These are phyloP conservation scores for Hemaris fuciformis DNA, from an alignment of 2,888 invertebrate species.

Conservation along the genomic window DNA sequence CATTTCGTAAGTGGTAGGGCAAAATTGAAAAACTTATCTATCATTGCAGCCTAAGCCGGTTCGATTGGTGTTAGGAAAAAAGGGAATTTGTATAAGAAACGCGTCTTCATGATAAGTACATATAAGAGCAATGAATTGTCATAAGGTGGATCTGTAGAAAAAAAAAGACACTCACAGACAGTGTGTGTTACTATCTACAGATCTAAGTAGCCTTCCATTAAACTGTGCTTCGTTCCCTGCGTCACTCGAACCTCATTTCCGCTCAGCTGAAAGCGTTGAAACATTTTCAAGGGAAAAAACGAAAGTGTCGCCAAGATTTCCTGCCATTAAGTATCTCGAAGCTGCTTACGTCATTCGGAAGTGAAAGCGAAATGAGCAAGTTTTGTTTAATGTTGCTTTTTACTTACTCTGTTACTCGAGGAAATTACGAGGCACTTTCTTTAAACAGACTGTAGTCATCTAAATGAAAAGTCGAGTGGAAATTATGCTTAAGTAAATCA, in stretches of 20 bases:
- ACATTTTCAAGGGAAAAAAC: conserved; percentile 23
- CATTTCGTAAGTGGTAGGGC: too few relatives aligned
- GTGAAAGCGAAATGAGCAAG: not conserved
- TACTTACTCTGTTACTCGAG: not conserved
- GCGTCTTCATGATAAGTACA: too few relatives aligned
- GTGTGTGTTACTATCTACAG: too few relatives aligned
- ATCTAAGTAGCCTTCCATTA: conserved; percentile 10
- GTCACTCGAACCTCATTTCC: conserved; percentile 30
- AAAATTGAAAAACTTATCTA: too few relatives aligned
- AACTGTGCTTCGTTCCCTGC: conserved; percentile 29
- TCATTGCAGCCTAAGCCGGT: too few relatives aligned
- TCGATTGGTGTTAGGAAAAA: too few relatives aligned
- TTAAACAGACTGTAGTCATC: not conserved
- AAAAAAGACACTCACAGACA: too few relatives aligned
- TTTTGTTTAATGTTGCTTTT: not conserved
- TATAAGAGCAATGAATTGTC: too few relatives aligned
- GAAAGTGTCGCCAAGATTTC: conserved; percentile 19
- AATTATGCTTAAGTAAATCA: too few relatives aligned
- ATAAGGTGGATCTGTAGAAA: too few relatives aligned
- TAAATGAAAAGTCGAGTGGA: too few relatives aligned
- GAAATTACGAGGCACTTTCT: not conserved
- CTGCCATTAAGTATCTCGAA: conserved; percentile 18
- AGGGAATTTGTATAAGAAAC: too few relatives aligned
- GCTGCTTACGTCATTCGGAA: not conserved
- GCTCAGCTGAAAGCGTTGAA: conserved; percentile 21